Conservation (phyloP, 2,797 vertebrate genomes). For the Cossypha polioptera region DNA sequence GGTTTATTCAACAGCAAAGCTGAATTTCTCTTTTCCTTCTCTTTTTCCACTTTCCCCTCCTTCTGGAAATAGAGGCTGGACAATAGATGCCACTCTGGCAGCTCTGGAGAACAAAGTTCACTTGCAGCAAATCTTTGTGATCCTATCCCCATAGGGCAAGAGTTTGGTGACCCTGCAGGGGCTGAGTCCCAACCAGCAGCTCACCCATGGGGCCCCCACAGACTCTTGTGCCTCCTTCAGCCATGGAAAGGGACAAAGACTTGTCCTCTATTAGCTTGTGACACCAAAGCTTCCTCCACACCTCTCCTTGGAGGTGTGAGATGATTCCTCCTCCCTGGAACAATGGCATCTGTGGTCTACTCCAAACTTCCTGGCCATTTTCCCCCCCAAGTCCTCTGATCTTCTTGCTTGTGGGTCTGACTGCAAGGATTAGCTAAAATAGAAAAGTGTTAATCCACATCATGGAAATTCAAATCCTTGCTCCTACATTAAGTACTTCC, state of each 20-base stretch:
- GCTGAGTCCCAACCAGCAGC: background rate
- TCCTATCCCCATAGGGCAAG: rapidly evolving
- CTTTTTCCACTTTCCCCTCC: background rate
- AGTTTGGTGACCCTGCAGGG: background rate
- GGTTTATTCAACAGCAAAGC: constrained; percentile 63
- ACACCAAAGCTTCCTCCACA: background rate
- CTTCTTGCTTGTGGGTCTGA: background rate
- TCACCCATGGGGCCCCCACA: background rate
- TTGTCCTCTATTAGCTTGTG: background rate
- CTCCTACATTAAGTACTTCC: background rate
- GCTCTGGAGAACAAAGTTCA: background rate
- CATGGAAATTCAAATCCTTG: background rate
- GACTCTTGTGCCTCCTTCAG: background rate
- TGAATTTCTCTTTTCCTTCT: constrained; percentile 1
- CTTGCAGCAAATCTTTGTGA: background rate
- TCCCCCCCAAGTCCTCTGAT: background rate
- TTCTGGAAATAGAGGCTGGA: background rate
- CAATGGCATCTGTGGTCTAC: rapidly evolving
- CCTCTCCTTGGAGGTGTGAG: background rate
- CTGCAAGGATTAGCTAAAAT: background rate
- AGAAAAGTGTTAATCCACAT: background rate
- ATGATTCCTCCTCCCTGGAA: background rate
- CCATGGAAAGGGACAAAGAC: background rate
- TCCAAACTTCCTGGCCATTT: background rate
- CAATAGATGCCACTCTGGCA: background rate